Conservation (phyloP, 2,888 invertebrate species). For the Rapana venosa region DNA sequence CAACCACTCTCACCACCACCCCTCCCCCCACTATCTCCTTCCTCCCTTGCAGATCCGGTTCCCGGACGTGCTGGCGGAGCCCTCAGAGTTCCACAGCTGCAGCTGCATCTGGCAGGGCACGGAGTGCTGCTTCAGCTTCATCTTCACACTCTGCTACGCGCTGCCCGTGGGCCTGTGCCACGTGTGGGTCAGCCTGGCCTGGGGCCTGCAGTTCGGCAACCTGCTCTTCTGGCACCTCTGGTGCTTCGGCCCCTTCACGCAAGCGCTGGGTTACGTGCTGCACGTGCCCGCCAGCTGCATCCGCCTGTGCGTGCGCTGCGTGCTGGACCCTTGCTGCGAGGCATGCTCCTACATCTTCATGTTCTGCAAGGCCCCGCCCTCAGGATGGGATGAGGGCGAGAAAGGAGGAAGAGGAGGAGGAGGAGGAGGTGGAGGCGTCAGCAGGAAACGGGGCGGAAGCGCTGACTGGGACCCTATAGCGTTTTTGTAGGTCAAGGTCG, state of each 20-base stretch:
- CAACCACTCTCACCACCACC: not conserved
- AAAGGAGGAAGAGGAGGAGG: no score
- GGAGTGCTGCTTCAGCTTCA: slow-evolving; percentile 25
- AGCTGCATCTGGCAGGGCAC: not conserved
- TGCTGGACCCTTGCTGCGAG: slow-evolving; percentile 29
- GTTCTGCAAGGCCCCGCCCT: not conserved
- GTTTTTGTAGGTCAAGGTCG: not conserved
- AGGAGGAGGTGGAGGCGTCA: not conserved
- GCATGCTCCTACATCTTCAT: slow-evolving; percentile 23
- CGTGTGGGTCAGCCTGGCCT: slow-evolving; percentile 6
- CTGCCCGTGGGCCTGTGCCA: slow-evolving; percentile 9
- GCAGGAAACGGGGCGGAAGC: not conserved
- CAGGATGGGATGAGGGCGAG: not conserved
- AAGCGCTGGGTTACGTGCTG: not conserved
- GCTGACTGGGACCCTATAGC: not conserved
- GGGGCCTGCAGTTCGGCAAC: not conserved
- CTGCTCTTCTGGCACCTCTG: slow-evolving; percentile 24
- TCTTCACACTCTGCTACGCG: slow-evolving; percentile 10
- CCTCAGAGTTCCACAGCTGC: not conserved
- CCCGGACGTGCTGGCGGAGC: not conserved
- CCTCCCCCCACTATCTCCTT: not conserved
- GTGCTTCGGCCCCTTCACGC: not conserved
- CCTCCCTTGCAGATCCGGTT: not conserved
- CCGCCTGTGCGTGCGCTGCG: not conserved
- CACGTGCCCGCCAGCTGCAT: slow-evolving; percentile 9